Percentiles rank a stretch among this genome's conserved stretches.
phyloP scores from a whole-genome alignment of 2,113 vertebrate genomes.

The Anhinga anhinga region DNA sequence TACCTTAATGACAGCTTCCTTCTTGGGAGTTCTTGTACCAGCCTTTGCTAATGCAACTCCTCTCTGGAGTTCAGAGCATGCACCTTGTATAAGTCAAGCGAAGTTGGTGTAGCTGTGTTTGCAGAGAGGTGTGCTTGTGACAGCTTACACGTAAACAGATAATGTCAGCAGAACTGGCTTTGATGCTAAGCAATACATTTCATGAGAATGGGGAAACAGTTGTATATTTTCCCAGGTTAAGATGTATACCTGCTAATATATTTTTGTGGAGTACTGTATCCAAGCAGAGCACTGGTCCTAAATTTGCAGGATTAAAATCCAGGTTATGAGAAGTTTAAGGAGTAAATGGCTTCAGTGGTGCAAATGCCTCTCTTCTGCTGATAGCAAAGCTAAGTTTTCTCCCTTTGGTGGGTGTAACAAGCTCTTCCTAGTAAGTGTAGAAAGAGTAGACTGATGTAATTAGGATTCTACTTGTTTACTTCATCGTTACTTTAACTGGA shows the following conservation, averaged over 20 bases:
- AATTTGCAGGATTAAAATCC: neutral
- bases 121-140: neutral
- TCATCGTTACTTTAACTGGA: neutral
- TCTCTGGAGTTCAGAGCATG: neutral
- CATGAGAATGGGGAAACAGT: neutral
- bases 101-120: accelerated
- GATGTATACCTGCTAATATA: neutral
- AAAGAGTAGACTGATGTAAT: neutral
- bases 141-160: neutral
- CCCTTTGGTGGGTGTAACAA: neutral
- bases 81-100: neutral
- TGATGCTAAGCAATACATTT: neutral
- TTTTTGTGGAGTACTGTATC: neutral
- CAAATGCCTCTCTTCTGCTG: neutral
- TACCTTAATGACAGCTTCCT: neutral
- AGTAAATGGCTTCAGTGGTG: neutral
- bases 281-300: neutral
- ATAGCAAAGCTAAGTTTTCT: neutral
- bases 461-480: neutral
- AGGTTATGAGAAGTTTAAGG: neutral
- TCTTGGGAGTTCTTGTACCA: neutral
- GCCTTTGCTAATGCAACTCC: neutral
- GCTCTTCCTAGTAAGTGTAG: neutral
- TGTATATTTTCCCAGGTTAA: neutral
- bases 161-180: neutral